Evolutionary conservation across 64 coral and sea anemone genomes (phyloP).

Genomic region (Actinia equina): DNA sequence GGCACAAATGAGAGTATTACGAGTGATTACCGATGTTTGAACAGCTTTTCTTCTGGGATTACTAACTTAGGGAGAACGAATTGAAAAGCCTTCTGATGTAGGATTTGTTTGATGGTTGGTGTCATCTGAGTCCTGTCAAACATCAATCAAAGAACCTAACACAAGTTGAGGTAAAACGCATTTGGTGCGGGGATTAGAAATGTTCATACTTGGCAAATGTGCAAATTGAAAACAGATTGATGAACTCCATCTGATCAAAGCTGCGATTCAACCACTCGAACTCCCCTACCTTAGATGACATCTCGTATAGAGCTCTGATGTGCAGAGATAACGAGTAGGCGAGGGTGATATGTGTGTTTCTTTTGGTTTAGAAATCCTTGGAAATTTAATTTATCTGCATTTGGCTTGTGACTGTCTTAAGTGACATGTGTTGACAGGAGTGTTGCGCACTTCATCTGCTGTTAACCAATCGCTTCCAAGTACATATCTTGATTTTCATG

Average conservation of each 20-base stretch:
- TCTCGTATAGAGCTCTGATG: background rate
- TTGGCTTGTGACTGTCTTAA: background rate
- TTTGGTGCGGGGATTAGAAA: background rate
- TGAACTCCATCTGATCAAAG: background rate
- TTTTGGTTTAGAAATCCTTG: background rate
- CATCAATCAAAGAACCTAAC: background rate
- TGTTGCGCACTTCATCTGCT: constrained; percentile 48
- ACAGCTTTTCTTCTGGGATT: constrained; percentile 14
- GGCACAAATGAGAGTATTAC: constrained; percentile 26
- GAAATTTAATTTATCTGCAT: background rate
- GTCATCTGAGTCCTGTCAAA: background rate
- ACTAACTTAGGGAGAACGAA: background rate
- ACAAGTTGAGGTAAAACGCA: background rate
- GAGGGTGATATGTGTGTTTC: background rate
- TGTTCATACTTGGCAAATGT: constrained; percentile 11
- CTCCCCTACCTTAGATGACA: background rate
- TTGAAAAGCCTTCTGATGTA: background rate
- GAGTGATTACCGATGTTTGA: background rate
- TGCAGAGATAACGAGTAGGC: background rate
- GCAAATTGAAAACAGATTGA: constrained; percentile 19
- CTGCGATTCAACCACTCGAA: background rate
- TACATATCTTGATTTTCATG: constrained; percentile 42
- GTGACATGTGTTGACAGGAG: constrained; percentile 74
- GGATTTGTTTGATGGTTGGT: constrained; percentile 5
- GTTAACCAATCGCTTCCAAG: constrained; percentile 62